Base-by-base conservation (phyloP, 2,797 vertebrate genomes). In the Halcyon leucocephala region DNA sequence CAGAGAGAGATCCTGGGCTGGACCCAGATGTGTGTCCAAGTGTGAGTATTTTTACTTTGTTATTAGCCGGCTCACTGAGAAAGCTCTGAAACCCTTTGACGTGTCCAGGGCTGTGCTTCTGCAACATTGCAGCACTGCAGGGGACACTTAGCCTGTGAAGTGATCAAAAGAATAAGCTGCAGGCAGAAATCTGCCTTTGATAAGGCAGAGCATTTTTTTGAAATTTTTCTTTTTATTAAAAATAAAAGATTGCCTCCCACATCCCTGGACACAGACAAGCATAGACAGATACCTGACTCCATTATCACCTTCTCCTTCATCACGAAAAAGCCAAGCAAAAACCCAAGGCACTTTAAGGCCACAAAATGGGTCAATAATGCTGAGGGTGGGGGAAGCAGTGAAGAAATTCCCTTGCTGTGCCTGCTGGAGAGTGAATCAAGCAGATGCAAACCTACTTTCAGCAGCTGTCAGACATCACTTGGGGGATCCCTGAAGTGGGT, bases 401-500 rank as follows among this genome's bases (percentile, higher is more conserved):
- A 67, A 91, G 71, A 83, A 80, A 67, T 82, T 87, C 65, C 41
- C 52, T 74, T 64, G 55, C 51, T 81, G 48, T 61, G 57, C 41
- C 58, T 91, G 54, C n/a, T 4, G 21, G n/a, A 77, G 28, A 86
- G 48, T n/a, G 76, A 93, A 85, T 88, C 42, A 77, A 77, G 64
- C 0, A 0, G 35, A 91, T 84, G 57, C 37, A 90, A 85, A 85
- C 71, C 44, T 87, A 33, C 39, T 78, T 95, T 82, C 79, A 88
- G 69, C 41, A 83, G 26, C 85, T 93, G 37, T 49, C 69, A 88
- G 52, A 73, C 48, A 61, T 82, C 82, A 80, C 37, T 66, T 80
- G 67, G 61, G 69, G 37, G 52, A 90, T 93, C 61, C 85, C 72
- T 93, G 65, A 95, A 86, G 76, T 74, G 41, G n/a, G 69, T 88